Conservation (phyloP, 2,888 invertebrate species). For the Caenorhabditis sp. region DNA sequence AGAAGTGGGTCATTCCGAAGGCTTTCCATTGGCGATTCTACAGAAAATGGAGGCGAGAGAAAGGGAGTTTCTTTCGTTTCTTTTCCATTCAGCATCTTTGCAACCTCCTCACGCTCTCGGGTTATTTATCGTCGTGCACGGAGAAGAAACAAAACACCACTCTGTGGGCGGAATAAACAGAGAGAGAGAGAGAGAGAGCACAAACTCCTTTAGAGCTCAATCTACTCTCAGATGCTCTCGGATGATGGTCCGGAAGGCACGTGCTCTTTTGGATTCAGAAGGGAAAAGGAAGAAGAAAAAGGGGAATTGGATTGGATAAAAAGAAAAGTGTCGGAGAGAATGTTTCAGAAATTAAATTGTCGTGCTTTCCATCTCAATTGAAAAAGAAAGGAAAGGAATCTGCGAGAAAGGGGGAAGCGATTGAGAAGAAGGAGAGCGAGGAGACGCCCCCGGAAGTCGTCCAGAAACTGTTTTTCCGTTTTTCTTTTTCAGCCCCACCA, state of each 20-base stretch:
- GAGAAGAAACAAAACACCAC: conserved; percentile 33
- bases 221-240: no score
- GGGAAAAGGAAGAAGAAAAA: not conserved
- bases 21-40: conserved; percentile 13
- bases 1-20: conserved; percentile 34
- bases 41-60: conserved; percentile 4
- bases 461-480: conserved; percentile 34
- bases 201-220: no score
- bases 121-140: no score
- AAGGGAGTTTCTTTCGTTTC: conserved; percentile 4
- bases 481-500: conserved; percentile 26
- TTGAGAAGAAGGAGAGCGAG: not conserved
- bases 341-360: conserved; percentile 49
- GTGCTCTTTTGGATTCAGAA: no score
- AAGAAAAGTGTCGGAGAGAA: conserved; percentile 14
- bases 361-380: conserved; percentile 28
- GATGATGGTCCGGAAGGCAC: no score
- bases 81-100: conserved; percentile 24
- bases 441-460: conserved; percentile 29
- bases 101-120: no score
- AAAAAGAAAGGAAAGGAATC: conserved; percentile 17
- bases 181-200: no score
- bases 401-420: not conserved
- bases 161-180: conserved; percentile 19
- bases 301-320: conserved; percentile 33